Evolutionary conservation across 2,113 vertebrate genomes (phyloP), one percentile per base, ranked within the genome.

Genomic region (Chelonoidis abingdonii): DNA sequence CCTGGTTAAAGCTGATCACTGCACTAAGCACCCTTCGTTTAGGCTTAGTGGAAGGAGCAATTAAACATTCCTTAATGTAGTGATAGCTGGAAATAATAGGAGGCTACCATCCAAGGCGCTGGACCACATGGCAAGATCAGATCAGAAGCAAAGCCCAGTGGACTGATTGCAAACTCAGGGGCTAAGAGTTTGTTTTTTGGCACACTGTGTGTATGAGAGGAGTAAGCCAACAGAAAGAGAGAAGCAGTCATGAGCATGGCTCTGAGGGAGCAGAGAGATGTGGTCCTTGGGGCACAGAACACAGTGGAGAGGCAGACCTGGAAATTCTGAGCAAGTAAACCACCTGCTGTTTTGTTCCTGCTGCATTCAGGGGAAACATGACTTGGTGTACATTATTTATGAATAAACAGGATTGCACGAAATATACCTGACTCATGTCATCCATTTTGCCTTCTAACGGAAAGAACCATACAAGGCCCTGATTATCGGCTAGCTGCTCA

Each of bases 251-350:
- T 78, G 59, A 75, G 24, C 0, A 0, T 72, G 76, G 50, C 78
- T 1, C 0, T 17, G 6, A 19, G 49, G 50, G 35, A 53, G 49
- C 62, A 29, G 84, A 12, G 14, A 24, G 6, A 53, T 10, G 50
- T 52, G 50, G 2, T 11, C 31, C 1, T 2, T 2, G 24, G 78
- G 4, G 14, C 31, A 29, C 25, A 5, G 49, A 5, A 38, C 1
- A 4, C 57, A 54, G 53, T 54, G 21, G 21, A 54, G 21, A 31
- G 31, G 0, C 1, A 79, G 31, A 50, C 11, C 27, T 1, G 1
- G 41, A 21, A 10, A n/a, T n/a, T n/a, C 76, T 2, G 41, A 41
- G 59, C 41, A 50, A 57, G 35, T 41, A 17, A 56, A 41, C 24
- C 4, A 0, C 5, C 72, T 21, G 3, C 62, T 7, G 1, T 6